These are phyloP conservation scores for Pheosia gnoma DNA, from an alignment of 2,888 invertebrate genomes.

Conservation along the genomic window DNA sequence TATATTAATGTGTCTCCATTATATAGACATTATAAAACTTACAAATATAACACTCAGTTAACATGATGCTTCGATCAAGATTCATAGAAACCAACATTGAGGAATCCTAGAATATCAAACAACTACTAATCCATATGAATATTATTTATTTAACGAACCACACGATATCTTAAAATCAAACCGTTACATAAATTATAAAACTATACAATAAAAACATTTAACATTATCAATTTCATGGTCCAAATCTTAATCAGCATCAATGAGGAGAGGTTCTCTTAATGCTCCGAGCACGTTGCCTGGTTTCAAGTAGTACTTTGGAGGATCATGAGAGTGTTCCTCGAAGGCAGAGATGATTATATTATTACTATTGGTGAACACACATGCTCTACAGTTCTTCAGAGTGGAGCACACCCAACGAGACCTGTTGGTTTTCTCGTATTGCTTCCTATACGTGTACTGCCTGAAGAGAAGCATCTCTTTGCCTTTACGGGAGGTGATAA, in stretches of 20 bases:
- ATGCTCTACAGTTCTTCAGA: slow-evolving; percentile 68
- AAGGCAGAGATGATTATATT: slow-evolving; percentile 61
- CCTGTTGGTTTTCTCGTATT: slow-evolving; percentile 55
- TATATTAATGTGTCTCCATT: not conserved
- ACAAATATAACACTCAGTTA: no score
- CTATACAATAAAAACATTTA: no score
- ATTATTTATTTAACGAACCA: no score
- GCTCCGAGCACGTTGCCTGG: slow-evolving; percentile 66
- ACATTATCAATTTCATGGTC: not conserved
- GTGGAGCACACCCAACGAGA: slow-evolving; percentile 76
- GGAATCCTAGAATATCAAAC: no score
- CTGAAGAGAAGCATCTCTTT: slow-evolving; percentile 73
- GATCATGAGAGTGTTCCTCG: slow-evolving; percentile 67
- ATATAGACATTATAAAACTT: no score
- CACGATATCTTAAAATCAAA: no score
- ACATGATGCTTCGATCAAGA: no score
- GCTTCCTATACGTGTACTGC: slow-evolving; percentile 70
- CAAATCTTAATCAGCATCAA: slow-evolving; percentile 47
- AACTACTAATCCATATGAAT: no score
- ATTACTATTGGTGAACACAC: slow-evolving; percentile 63
- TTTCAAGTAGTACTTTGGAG: slow-evolving; percentile 74
- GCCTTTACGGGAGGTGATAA: slow-evolving; percentile 74
- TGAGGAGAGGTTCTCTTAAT: slow-evolving; percentile 56
- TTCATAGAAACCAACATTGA: no score
- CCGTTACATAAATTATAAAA: no score